These are phyloP conservation scores for Myrmophylax atrothorax DNA, from an alignment of 2,113 vertebrate genomes.

Conservation along the genomic window DNA sequence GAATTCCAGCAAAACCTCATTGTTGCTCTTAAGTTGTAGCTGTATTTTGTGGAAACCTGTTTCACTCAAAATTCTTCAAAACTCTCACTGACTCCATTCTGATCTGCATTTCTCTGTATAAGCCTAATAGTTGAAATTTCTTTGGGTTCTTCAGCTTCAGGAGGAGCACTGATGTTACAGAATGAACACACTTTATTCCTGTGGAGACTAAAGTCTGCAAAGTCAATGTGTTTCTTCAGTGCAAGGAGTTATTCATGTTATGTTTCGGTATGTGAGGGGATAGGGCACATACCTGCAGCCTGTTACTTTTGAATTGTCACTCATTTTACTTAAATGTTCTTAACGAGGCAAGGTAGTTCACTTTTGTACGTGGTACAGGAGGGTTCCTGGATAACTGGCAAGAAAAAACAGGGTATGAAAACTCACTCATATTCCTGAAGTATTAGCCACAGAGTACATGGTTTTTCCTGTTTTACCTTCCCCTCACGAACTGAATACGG, in stretches of 20 bases:
- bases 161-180: not conserved
- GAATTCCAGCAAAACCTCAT: not conserved
- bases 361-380: not conserved
- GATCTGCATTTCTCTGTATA: not conserved
- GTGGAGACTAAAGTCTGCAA: not conserved
- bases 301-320: not conserved
- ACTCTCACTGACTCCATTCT: not conserved
- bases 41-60: not conserved
- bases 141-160: not conserved
- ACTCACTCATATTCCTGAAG: not conserved
- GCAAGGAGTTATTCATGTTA: fast-evolving
- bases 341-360: not conserved
- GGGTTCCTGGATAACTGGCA: not conserved
- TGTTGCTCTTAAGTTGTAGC: not conserved
- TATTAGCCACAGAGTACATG: not conserved
- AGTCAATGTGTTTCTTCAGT: not conserved
- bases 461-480: not conserved
- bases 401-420: not conserved
- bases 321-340: not conserved
- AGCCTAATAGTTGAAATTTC: not conserved
- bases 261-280: not conserved
- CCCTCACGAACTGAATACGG: not conserved
- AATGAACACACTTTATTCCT: not conserved
- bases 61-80: not conserved
- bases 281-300: not conserved